Base-by-base conservation (phyloP, 2,888 invertebrate genomes). In the Cephus rjabovi region DNA sequence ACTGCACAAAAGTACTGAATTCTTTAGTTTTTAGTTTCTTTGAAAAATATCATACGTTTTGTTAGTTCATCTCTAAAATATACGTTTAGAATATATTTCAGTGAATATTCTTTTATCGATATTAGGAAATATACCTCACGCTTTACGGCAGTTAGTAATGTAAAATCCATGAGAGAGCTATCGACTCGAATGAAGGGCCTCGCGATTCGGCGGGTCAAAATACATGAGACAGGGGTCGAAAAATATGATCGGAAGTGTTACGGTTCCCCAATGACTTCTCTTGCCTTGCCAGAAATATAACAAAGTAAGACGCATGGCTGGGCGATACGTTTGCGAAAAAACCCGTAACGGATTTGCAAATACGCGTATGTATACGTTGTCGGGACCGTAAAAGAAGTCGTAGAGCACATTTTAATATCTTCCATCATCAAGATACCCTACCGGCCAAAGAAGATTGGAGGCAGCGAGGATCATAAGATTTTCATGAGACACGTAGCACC, bases 381-480 rank as follows among this genome's bases (percentile, higher is more conserved):
- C 56, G 23, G 9, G 23, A 56, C 56, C 56, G 23, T 56, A 56
- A 56, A 56, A 56, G 23, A 56, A 56, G 56, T 56, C 23, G 56
- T 56, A 56, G 56, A 56, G 23, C 56, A 9, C 56, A 56, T 56
- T 56, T 56, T 56, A 56, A 56, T 56, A 56, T 56, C 56, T 56
- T 56, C 56, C 56, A 56, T 56, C 56, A 56, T 56, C 56, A 56
- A 23, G 56, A 56, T 56, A 56, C 56, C 56, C 23, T 23, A 23
- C 56, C 23, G 56, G 56, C 56, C 56, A 9, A 56, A 56, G 56
- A 56, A 56, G 56, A 56, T 56, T 56, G 56, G 56, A 75, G 15
- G 75, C 77, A 81, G 80, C 76, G 79, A 77, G 77, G 78, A 80
- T 75, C 76, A 82, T 82, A 77, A 81, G 80, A 82, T 82, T 82